Conservation (phyloP, 35 echinoderm and acorn worm genomes). For the Chiridota heheva region DNA sequence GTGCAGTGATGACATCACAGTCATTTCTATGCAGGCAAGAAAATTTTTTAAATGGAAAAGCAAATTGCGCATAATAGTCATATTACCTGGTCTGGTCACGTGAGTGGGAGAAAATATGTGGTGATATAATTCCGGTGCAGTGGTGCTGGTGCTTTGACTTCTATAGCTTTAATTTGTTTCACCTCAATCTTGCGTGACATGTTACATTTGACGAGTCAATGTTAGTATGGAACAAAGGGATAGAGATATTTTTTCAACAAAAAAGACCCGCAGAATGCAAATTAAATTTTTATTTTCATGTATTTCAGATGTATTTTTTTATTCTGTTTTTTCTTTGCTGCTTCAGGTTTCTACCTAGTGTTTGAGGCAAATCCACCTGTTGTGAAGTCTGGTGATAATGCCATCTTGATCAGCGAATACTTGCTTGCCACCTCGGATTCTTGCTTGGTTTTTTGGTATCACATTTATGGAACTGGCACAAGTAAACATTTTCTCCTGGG, state of each 20-base stretch:
- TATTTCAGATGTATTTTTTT: slow-evolving; percentile 17
- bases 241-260: background rate
- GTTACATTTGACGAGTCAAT: background rate
- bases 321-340: background rate
- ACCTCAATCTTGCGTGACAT: background rate
- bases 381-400: slow-evolving; percentile 48
- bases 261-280: background rate
- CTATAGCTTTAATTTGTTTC: background rate
- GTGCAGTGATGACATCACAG: too few relatives aligned
- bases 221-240: slow-evolving; percentile 20
- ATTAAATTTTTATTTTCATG: background rate
- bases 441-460: slow-evolving; percentile 80
- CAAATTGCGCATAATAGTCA: too few relatives aligned
- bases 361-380: slow-evolving; percentile 17
- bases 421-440: background rate
- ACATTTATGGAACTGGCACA: slow-evolving; percentile 80
- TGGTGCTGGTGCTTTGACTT: too few relatives aligned
- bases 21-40: too few relatives aligned
- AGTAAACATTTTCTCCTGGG: background rate
- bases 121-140: too few relatives aligned
- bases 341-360: slow-evolving; percentile 62
- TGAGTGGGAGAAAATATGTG: too few relatives aligned
- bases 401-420: slow-evolving; percentile 58
- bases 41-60: too few relatives aligned
- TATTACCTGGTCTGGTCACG: too few relatives aligned